Conservation (phyloP, 2,888 invertebrate species). For the Spicauda simplicius region DNA sequence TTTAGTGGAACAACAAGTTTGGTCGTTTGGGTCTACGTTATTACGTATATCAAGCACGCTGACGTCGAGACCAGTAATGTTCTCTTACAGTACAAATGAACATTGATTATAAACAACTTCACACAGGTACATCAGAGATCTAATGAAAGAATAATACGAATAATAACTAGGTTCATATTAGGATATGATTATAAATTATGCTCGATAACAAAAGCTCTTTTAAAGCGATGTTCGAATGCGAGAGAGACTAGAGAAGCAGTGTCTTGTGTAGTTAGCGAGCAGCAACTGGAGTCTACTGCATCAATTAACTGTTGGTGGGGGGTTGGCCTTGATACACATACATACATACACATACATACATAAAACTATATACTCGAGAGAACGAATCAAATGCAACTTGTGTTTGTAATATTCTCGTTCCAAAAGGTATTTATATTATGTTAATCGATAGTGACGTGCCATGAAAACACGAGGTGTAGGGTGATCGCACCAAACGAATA, state of each 20-base stretch:
- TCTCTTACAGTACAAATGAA: constrained; percentile 76
- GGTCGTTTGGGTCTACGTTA: constrained; percentile 70
- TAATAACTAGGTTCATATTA: constrained; percentile 79
- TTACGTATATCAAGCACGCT: constrained; percentile 70
- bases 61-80: constrained; percentile 68
- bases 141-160: constrained; percentile 84
- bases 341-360: constrained; percentile 46
- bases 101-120: constrained; percentile 75
- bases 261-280: constrained; percentile 72
- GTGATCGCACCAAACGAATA: constrained; percentile 27
- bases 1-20: constrained; percentile 68
- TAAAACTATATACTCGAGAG: constrained; percentile 51
- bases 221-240: constrained; percentile 77
- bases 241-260: constrained; percentile 82
- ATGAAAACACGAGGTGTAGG: constrained; percentile 38
- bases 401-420: constrained; percentile 36
- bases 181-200: constrained; percentile 83
- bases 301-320: constrained; percentile 81
- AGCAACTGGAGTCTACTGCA: constrained; percentile 80
- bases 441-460: constrained; percentile 50
- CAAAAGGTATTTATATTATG: constrained; percentile 49
- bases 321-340: constrained; percentile 59
- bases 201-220: constrained; percentile 75
- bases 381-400: constrained; percentile 65
- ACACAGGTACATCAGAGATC: constrained; percentile 85